Base-by-base conservation (phyloP, 2,113 vertebrate species). In the Baryphthengus martii region DNA sequence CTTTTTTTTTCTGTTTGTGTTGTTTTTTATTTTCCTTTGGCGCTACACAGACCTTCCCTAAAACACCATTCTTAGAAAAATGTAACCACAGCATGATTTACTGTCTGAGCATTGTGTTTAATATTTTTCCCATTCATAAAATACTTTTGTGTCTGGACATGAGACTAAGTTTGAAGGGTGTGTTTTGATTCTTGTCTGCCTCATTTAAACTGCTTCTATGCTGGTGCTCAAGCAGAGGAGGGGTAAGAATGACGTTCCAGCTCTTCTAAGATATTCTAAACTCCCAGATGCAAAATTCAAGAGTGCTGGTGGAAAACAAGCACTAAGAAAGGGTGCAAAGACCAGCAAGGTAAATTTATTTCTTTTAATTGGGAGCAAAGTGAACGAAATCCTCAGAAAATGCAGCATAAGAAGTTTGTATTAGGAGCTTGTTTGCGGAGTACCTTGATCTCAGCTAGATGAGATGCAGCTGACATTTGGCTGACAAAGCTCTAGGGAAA, bases 111-210 rank as follows among this genome's bases (percentile, higher is more conserved):
- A 84, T 84, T 86, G 31, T 80, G 47, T 81, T 95, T 90, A 81
- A 84, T 94, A 89, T 75, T 96, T 90, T 92, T 63, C 39, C 82
- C 76, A 90, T 93, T 94, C 95, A 93, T 75, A 89, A 75, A 92
- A 92, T 90, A 84, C 28, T 95, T 94, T 20, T 39, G 13, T 65
- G 80, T 90, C 83, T 97, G 90, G 90, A 92, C 65, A 67, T 59
- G 55, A 86, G 81, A 80, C 82, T 83, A 52, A 42, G 65, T 55
- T 92, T 61, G 83, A 71, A 84, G 85, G 49, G 66, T 78, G 31
- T 78, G 83, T 92, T 93, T 90, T 92, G 80, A 74, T 84, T 90
- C 61, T 95, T 82, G 76, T 90, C 79, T 96, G 89, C 40, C 75
- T 92, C 70, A 73, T 79, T 90, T 90, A 67, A 95, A 84, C 37